Evolutionary conservation across 2,113 vertebrate species (phyloP), one percentile per base, ranked within the genome.

Genomic region (Podocnemis expansa): DNA sequence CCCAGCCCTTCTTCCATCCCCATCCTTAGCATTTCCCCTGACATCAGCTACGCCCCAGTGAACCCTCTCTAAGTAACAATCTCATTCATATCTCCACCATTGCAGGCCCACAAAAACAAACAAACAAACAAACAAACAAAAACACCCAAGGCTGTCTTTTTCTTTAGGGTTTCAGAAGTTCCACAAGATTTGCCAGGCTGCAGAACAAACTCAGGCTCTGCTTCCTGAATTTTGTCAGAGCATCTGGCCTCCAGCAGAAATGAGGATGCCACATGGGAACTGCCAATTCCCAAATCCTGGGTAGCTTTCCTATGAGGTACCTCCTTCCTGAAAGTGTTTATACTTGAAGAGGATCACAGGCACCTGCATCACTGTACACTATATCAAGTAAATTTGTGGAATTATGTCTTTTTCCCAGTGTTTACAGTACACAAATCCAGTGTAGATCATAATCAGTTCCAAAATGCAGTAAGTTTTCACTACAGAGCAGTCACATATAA

Each of bases 381-480:
- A 27, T 9, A 11, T 89, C 93, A 89, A 0, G 0, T 80, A 95
- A 90, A 34, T 51, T 73, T 31, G 2, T 84, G 73, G n/a, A 85
- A 29, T 67, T 54, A 24, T 10, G 3, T 73, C 27, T 93, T 91
- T 89, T 56, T 27, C 83, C n/a, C 85, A 82, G 41, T 43, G 43
- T 75, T 76, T 45, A 29, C 41, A 76, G 41, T 91, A 95, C 96
- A 94, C 70, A 94, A 94, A 63, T 54, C 79, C 25, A 9, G 49
- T 3, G 0, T 22, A 93, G 75, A 90, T 67, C 3, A 10, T 89
- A 54, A 24, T 27, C 84, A 90, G 58, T 52, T 94, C 78, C 84
- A 93, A 96, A 80, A 89, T 80, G 89, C 93, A 90, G 91, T 97
- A 90, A 86, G 80, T 81, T 96, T 96, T 94, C 85, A 47, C 88